Evolutionary conservation across 2,113 vertebrate genomes (phyloP).

Genomic region (Proteles cristata): DNA sequence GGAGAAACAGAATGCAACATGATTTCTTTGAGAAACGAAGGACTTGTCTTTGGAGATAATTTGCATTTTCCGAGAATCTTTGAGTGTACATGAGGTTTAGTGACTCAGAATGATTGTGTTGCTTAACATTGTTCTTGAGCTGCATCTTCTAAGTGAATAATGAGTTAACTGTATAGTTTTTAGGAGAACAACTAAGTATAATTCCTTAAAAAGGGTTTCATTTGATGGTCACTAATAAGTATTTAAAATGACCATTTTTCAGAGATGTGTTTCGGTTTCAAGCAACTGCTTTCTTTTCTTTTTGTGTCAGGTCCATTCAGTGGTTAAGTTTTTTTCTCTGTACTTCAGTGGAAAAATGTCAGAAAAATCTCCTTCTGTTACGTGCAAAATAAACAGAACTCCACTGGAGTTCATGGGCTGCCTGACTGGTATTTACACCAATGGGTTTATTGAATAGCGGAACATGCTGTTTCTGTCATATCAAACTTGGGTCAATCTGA

Average conservation of each 20-base stretch:
- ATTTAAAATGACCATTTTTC: conserved; percentile 14
- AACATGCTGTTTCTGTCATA: conserved; percentile 70
- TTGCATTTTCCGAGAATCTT: not conserved
- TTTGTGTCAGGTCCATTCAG: not conserved
- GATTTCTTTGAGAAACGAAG: conserved; percentile 42
- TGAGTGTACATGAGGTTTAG: not conserved
- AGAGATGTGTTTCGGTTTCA: not conserved
- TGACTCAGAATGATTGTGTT: conserved; percentile 8
- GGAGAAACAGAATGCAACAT: not conserved
- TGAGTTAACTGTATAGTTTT: not conserved
- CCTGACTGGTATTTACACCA: conserved; percentile 58
- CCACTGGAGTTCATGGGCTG: conserved; percentile 11
- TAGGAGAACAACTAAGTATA: not conserved
- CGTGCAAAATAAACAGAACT: conserved; percentile 16
- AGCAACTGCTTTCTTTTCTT: not conserved
- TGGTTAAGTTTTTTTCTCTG: not conserved
- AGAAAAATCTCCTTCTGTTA: conserved; percentile 49
- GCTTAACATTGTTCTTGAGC: conserved; percentile 9
- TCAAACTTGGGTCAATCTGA: conserved; percentile 62
- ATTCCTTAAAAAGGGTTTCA: not conserved
- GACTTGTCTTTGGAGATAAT: not conserved
- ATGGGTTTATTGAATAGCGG: not conserved
- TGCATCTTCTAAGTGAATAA: conserved; percentile 18
- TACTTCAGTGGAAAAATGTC: not conserved
- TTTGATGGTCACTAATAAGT: not conserved